Evolutionary conservation across 2,113 vertebrate species (phyloP).

Genomic region (Tor tambroides): DNA sequence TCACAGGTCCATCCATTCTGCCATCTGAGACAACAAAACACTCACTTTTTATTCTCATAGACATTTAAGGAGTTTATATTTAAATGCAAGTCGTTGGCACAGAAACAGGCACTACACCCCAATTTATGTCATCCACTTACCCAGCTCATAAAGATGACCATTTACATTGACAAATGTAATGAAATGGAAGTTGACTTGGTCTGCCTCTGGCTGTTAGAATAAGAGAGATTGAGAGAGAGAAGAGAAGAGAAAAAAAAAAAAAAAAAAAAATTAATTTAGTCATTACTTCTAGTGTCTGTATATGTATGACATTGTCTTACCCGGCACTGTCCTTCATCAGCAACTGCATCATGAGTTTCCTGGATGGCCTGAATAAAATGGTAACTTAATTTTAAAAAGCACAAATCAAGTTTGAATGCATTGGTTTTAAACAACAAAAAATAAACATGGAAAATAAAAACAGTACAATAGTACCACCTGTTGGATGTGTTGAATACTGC

Average conservation of each 20-base stretch:
- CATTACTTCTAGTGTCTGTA: neutral
- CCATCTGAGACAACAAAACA: conserved; percentile 81
- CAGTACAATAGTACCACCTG: conserved; percentile 38
- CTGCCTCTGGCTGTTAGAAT: conserved; percentile 81
- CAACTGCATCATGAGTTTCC: conserved; percentile 87
- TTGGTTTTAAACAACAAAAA: neutral
- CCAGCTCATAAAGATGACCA: conserved; percentile 90
- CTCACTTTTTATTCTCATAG: neutral
- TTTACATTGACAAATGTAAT: conserved; percentile 90
- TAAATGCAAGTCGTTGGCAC: neutral
- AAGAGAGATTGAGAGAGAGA: neutral
- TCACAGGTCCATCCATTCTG: conserved; percentile 84
- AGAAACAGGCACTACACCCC: neutral
- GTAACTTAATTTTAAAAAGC: neutral
- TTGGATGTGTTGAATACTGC: conserved; percentile 28
- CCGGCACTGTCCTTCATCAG: conserved; percentile 88
- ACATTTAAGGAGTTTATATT: neutral
- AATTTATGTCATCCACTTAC: conserved; percentile 70
- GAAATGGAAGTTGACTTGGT: conserved; percentile 93
- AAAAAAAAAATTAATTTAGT: neutral
- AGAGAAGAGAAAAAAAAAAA: no score
- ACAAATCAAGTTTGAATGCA: neutral
- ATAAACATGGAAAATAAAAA: neutral
- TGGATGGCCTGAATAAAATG: conserved; percentile 80
- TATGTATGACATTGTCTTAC: conserved; percentile 71